Evolutionary conservation across 2,888 invertebrate species (phyloP).

Genomic region (Microchrysa polita): DNA sequence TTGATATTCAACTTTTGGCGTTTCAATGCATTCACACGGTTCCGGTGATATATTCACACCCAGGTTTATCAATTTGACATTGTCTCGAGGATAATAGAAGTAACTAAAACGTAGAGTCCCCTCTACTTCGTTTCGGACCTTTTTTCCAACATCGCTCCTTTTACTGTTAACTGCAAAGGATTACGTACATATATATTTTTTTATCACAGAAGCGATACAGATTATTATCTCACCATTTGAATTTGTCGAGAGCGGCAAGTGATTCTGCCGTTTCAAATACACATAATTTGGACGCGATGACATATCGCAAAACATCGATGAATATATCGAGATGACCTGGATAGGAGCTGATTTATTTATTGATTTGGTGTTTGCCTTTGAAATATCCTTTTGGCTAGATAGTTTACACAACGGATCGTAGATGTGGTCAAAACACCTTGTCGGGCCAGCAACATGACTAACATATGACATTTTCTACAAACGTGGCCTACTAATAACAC

Average conservation of each 20-base stretch:
- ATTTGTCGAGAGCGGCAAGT: conserved; percentile 40
- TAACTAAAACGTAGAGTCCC: conserved; percentile 57
- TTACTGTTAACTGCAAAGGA: background rate
- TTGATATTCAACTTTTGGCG: conserved; percentile 18
- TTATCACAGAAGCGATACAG: too few relatives aligned
- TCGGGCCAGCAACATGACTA: conserved; percentile 50
- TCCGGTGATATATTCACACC: background rate
- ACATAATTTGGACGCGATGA: conserved; percentile 48
- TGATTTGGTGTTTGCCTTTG: conserved; percentile 48
- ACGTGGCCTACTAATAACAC: conserved; percentile 20
- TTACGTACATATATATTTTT: too few relatives aligned
- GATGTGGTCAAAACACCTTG: conserved; percentile 52
- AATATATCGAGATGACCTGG: conserved; percentile 51
- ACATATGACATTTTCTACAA: conserved; percentile 45
- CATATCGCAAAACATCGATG: conserved; percentile 53
- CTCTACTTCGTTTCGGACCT: conserved; percentile 46
- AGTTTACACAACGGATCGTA: conserved; percentile 52
- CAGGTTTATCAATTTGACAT: conserved; percentile 15
- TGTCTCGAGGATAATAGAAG: conserved; percentile 50
- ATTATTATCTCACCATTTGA: conserved; percentile 48
- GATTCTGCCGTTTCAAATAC: conserved; percentile 48
- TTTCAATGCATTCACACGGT: conserved; percentile 10
- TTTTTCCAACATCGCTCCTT: background rate
- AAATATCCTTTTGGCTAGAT: conserved; percentile 50
- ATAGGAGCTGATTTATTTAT: conserved; percentile 50